Base-by-base conservation (phyloP, 2,113 vertebrate genomes). In the Aegotheles bennettii region DNA sequence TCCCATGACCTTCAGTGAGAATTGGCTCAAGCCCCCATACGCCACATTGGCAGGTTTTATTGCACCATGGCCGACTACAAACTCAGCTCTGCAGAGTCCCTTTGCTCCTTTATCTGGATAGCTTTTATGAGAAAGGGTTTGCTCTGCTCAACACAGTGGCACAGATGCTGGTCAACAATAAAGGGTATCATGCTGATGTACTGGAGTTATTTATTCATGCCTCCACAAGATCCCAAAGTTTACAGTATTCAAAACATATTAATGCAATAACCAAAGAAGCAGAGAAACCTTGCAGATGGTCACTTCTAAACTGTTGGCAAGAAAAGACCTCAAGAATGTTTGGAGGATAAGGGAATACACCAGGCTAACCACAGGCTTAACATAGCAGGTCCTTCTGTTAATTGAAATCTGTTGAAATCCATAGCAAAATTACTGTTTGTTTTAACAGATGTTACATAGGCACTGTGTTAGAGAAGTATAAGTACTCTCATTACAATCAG, bases 161-260 rank as follows among this genome's bases (percentile, higher is more conserved):
- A 8, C 0, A 0, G 10, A 12, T 45, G 15, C 16, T 36, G 26
- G 21, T n/a, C 14, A 61, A 13, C 21, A 75, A 50, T 20, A 59
- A 63, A 50, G 24, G 28, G 23, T 42, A 78, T 24, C 10, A 19
- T 18, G 23, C 18, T 74, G 48, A 56, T 42, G 4, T 33, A 17
- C 14, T 91, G 38, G 7, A 80, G 12, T 36, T 54, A 53, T 63
- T 87, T 81, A 78, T 47, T 93, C 20, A 43, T 35, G 63, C 57
- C 10, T 80, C 14, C 65, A 45, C 17, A 42, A 38, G 2, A 3
- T 47, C 11, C 13, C 20, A 25, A 38, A 40, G 15, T 50, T 64
- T 56, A 21, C n/a, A 70, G 18, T 18, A 61, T 61, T 64, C 3
- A 0, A 24, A 65, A 51, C 2, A 3, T n/a, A 25, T n/a, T 65